These are phyloP conservation scores for Cyclophora punctaria DNA, from an alignment of 2,888 invertebrate species.

Conservation along the genomic window DNA sequence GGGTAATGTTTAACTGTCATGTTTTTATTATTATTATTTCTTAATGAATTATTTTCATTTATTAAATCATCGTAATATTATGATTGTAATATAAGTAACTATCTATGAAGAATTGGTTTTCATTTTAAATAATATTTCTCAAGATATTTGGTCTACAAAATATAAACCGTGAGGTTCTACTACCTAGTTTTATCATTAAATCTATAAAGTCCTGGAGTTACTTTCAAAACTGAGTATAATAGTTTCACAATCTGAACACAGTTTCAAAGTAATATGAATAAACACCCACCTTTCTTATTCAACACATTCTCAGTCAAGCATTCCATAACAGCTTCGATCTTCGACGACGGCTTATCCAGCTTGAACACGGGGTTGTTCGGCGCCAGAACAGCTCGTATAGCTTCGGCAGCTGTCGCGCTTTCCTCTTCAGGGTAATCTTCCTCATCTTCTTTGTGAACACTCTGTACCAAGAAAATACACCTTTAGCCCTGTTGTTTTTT, in stretches of 20 bases:
- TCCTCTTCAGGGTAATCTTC: constrained; percentile 32
- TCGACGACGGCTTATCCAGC: constrained; percentile 76
- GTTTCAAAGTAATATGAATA: constrained; percentile 2
- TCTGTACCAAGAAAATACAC: constrained; percentile 21
- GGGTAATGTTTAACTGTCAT: not conserved
- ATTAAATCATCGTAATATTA: too few relatives aligned
- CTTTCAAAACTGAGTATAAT: too few relatives aligned
- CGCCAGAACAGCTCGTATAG: constrained; percentile 77
- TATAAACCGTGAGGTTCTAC: too few relatives aligned
- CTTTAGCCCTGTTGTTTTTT: not conserved
- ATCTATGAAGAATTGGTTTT: too few relatives aligned
- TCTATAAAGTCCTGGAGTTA: too few relatives aligned
- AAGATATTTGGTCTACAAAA: too few relatives aligned
- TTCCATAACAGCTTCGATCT: constrained; percentile 77
- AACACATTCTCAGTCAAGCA: constrained; percentile 73
- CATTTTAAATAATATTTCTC: too few relatives aligned
- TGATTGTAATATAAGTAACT: too few relatives aligned
- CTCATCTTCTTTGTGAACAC: constrained; percentile 23
- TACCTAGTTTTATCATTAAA: too few relatives aligned
- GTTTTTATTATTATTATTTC: too few relatives aligned
- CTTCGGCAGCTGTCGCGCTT: constrained; percentile 67
- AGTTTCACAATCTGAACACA: not conserved
- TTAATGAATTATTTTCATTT: too few relatives aligned
- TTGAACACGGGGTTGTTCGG: constrained; percentile 83
- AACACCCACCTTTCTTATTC: constrained; percentile 38